Evolutionary conservation across 2,888 invertebrate species (phyloP), one percentile per base, ranked within the genome.

Genomic region (Caenorhabditis afra): DNA sequence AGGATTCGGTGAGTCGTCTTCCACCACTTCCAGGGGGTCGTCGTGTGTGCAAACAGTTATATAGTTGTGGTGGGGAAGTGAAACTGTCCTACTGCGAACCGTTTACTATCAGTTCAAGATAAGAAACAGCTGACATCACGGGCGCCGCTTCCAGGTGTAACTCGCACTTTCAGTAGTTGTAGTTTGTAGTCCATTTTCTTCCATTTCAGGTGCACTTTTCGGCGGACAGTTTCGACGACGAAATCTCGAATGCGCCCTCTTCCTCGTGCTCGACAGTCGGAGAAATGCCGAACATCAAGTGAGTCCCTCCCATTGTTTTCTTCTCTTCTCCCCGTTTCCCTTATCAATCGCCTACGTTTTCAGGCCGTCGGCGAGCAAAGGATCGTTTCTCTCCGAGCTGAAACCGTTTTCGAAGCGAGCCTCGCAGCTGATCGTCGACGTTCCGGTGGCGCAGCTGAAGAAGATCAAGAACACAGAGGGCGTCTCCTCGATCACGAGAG

Each of bases 401-500:
- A 74, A 70, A 47, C 79, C 79, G 22, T 79, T 79, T n/a, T 79
- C 79, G 22, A 83, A 83, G 73, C 44, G 83, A 59, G 85, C 85
- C 1, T 87, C 87, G 2, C 83, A 87, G 57, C 67, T 87, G 58
- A 86, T 87, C 53, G 81, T 88, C 16, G 82, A 87, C 41, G 82
- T 88, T 37, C 88, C 88, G 7, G 86, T 83, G 18, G 81, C 81
- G 29, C 87, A 87, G 53, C 67, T 89, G 41, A 76, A 79, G 39
- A 85, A 79, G 58, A 86, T 89, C 39, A 83, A 85, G 11, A 82
- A 85, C 22, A 87, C 88, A 2, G 81, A 83, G 50, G 86, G 88
- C 12, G 81, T 89, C 14, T 82, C 77, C 12, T 88, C 88, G 39
- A 76, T 88, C 12, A 79, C 82, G 12, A 62, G 86, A 23, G 89